phyloP scores from a whole-genome alignment of 2,113 vertebrate genomes.

The Baryphthengus martii region DNA sequence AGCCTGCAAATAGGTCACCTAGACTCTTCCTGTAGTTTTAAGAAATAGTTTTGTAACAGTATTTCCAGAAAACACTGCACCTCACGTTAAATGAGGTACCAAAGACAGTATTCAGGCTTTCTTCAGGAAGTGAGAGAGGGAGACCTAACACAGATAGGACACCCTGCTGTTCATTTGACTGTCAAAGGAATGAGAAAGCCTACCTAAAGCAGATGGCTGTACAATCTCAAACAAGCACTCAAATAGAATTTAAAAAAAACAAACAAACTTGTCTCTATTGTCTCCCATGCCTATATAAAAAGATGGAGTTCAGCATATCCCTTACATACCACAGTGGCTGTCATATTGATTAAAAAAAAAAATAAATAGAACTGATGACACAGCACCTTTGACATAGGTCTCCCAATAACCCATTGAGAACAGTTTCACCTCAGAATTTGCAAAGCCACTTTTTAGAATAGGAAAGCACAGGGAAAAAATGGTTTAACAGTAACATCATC shows the following conservation, averaged over 20 bases:
- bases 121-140: not conserved
- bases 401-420: not conserved
- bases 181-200: not conserved
- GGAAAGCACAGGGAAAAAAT: not conserved
- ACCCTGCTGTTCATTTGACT: not conserved
- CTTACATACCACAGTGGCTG: not conserved
- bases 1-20: not conserved
- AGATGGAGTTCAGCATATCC: not conserved
- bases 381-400: not conserved
- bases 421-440: not conserved
- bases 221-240: conserved; percentile 22
- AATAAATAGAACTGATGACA: not conserved
- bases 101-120: not conserved
- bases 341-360: not conserved
- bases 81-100: not conserved
- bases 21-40: not conserved
- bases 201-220: not conserved
- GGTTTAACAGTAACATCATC: not conserved
- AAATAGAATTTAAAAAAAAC: not conserved
- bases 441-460: not conserved
- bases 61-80: not conserved
- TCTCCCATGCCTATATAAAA: not conserved
- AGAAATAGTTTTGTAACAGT: not conserved
- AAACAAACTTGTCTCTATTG: not conserved
- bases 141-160: not conserved